Base-by-base conservation (phyloP, 1,140 invertebrate species). In the Drosophila paulistorum region DNA sequence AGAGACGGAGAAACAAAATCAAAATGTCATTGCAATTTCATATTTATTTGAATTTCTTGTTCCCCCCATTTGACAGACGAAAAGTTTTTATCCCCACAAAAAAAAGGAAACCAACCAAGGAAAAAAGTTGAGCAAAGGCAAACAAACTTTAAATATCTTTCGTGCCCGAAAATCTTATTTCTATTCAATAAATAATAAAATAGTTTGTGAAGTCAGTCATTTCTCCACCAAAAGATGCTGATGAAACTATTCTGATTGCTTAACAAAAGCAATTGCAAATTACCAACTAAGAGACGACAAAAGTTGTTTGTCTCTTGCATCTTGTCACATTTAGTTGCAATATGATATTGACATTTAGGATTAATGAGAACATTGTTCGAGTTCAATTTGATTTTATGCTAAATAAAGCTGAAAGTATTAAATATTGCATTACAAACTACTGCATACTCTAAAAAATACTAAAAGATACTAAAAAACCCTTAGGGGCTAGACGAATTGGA, bases 141-240 rank as follows among this genome's bases (percentile, higher is more conserved):
- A 54, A 59, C 54, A 65, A 77, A 77, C 68, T 66, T 67, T 37
- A 58, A 77, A 77, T 30, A 41, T 57, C 30, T 65, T 72, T 57
- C 59, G 58, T 54, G 63, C 48, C 13, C 3, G 7, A 23, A 17
- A 71, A 65, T 42, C 74, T 77, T 58, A 66, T 71, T 77, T 77
- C 63, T 35, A 67, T 77, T 77, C 74, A 77, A 77, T 77, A 77
- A 77, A 77, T 76, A 77, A 66, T 67, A 63, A 39, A 77, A 59
- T 17, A 65, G 74, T 62, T 48, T 30, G 30, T 30, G 17, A 17
- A 51, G 23, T 42, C 33, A 42, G 20, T 39, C 58, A 13, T 13
- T 39, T 14, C 35, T 35, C 51, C 7, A 33, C 42, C 39, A 55
- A 26, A 17, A 17, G 35, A 41, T 5, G 33, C 11, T 39, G 51